Percentiles rank a stretch among this genome's conserved stretches.
Conservation (phyloP, 2,797 vertebrate genomes). For the Pantherophis vulpinus region DNA sequence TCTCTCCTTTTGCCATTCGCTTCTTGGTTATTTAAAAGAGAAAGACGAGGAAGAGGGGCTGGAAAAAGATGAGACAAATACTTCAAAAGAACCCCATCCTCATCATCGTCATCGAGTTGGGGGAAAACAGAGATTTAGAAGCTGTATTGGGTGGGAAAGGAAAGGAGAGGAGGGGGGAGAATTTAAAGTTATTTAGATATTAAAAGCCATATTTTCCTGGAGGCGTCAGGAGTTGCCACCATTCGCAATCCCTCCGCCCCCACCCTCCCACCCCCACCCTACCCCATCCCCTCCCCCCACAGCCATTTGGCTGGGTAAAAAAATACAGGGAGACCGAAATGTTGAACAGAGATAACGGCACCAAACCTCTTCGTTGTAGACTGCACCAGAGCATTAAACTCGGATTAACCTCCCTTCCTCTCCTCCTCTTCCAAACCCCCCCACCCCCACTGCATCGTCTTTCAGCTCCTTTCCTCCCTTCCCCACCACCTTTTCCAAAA, state of each 20-base stretch:
- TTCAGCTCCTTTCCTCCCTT: conserved; percentile 56
- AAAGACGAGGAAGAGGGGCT: conserved; percentile 47
- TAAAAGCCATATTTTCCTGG: conserved; percentile 97
- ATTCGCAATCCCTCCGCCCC: conserved; percentile 84
- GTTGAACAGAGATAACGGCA: conserved; percentile 96
- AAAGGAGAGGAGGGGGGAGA: conserved; percentile 60
- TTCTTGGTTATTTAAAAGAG: conserved; percentile 82
- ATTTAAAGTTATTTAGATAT: conserved; percentile 99
- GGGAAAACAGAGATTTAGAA: conserved; percentile 90
- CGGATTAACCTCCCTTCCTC: conserved; percentile 93
- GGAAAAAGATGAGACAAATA: conserved; percentile 84
- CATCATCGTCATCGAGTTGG: conserved; percentile 83
- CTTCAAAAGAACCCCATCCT: conserved; percentile 91
- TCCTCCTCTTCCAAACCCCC: conserved; percentile 61
- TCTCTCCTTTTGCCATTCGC: conserved; percentile 78
- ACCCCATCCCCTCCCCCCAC: conserved; percentile 66
- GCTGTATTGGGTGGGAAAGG: conserved; percentile 76
- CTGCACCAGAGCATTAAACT: conserved; percentile 95
- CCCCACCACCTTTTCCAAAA: conserved; percentile 74
- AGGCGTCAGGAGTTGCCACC: conserved; percentile 90
- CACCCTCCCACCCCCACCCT: conserved; percentile 25
- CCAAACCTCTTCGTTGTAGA: conserved; percentile 84
- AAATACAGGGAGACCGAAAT: conserved; percentile 97
- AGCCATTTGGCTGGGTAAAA: conserved; percentile 95
- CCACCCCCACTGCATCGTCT: conserved; percentile 66